These are phyloP conservation scores for Odontomachus brunneus DNA, from an alignment of 1,140 invertebrate species.

Conservation along the genomic window DNA sequence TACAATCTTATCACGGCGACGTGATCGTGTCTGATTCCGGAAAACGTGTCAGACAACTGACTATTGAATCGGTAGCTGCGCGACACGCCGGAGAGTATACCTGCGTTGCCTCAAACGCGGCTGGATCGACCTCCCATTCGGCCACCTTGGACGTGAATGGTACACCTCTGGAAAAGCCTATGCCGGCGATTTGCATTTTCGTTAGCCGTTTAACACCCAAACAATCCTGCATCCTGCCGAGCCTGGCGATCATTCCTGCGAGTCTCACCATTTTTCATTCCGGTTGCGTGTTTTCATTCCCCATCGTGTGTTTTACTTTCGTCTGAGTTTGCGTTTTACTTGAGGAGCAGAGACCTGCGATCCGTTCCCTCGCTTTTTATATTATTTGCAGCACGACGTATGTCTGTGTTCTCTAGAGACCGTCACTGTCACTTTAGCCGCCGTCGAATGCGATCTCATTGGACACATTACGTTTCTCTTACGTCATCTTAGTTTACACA, in stretches of 20 bases:
- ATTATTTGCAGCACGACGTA: slow-evolving; percentile 46
- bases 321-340: slow-evolving; percentile 5
- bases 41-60: slow-evolving; percentile 87
- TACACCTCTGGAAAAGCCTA: slow-evolving; percentile 81
- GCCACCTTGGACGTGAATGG: slow-evolving; percentile 91
- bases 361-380: slow-evolving; percentile 23
- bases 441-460: slow-evolving; percentile 12
- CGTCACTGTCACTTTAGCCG: slow-evolving; percentile 31
- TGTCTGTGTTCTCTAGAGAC: slow-evolving; percentile 53
- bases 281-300: not conserved
- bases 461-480: slow-evolving; percentile 10
- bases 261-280: not conserved
- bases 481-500: slow-evolving; percentile 1
- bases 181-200: slow-evolving; percentile 15
- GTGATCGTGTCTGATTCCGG: slow-evolving; percentile 85
- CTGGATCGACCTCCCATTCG: slow-evolving; percentile 89
- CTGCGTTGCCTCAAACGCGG: slow-evolving; percentile 91
- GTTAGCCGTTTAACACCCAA: slow-evolving; percentile 8
- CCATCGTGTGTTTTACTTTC: too few relatives aligned
- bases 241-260: not conserved
- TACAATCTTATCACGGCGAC: slow-evolving; percentile 78
- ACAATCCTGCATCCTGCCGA: not conserved
- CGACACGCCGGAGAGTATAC: slow-evolving; percentile 92
- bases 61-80: slow-evolving; percentile 90
- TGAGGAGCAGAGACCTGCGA: not conserved